Base-by-base conservation (phyloP, 2,113 vertebrate genomes). In the Nerophis lumbriciformis region DNA sequence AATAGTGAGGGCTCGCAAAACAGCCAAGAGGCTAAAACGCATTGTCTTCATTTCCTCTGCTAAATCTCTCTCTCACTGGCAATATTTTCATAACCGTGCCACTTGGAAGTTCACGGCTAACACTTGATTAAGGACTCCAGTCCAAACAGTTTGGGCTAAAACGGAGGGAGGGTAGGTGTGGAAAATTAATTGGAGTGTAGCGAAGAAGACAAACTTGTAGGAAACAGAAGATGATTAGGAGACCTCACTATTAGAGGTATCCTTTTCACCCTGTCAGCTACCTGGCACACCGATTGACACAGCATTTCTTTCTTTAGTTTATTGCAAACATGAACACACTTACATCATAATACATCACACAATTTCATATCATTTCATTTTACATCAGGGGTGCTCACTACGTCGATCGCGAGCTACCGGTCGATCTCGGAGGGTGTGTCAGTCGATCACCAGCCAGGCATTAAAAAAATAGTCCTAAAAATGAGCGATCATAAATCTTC, bases 31-130 rank as follows among this genome's bases (percentile, higher is more conserved):
- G 74, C 70, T 65, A 56, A 64, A 65, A 75, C 54, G 75, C 83
- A 87, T 87, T 88, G 89, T 87, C 63, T 78, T 89, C 84, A 82
- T 86, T 90, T 90, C 90, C 90, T 87, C 55, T 71, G 51, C 69
- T n/a, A 56, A 51, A 80, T 74, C 82, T 80, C 88, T 89, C 87
- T 88, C 87, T 89, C 88, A 86, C 59, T 70, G 82, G 84, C 82
- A 67, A 83, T 92, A 90, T 91, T 91, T 91, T 92, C 72, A 83
- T 90, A 92, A 92, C 90, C 89, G 82, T 77, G 68, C 79, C 42
- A 59, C 85, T 76, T 83, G 73, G 42, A 68, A 85, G 88, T 89
- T 90, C 87, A 90, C 76, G 78, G 76, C 56, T 85, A 87, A 75
- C 79, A 78, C 81, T 82, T 90, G 90, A 91, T 90, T 91, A 87